Conservation (phyloP, 2,797 vertebrate species). For the Cuniculus paca region DNA sequence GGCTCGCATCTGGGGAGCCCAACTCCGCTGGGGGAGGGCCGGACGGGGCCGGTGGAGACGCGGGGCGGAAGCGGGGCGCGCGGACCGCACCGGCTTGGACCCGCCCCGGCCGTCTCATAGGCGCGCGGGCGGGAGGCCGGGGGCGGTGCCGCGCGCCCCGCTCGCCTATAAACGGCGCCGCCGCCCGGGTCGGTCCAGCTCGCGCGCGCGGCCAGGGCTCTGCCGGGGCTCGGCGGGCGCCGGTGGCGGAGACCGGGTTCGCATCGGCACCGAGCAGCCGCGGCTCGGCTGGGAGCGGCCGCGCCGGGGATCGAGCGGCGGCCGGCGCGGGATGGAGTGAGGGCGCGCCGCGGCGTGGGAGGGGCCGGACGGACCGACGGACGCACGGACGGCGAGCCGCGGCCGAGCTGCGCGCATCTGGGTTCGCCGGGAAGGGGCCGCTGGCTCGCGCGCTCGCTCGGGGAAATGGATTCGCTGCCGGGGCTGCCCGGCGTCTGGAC, state of each 20-base stretch:
- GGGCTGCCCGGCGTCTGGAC: constrained; percentile 77
- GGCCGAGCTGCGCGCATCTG: constrained; percentile 58
- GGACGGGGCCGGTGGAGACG: background rate
- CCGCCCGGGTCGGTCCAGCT: constrained; percentile 78
- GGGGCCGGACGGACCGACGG: background rate
- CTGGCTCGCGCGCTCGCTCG: constrained; percentile 43
- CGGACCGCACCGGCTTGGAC: constrained; percentile 39
- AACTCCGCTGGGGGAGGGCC: too few species aligned
- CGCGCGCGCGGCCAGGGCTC: background rate
- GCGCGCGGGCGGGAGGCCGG: constrained; percentile 84
- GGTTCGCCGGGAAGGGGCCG: constrained; percentile 69
- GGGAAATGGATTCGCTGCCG: constrained; percentile 86
- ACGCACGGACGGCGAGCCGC: background rate
- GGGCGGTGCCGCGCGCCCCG: constrained; percentile 85
- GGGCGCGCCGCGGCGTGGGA: constrained; percentile 38
- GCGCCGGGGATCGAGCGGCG: constrained; percentile 28
- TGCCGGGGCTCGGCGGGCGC: background rate
- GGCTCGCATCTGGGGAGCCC: too few species aligned
- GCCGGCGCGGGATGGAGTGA: constrained; percentile 86
- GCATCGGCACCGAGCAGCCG: constrained; percentile 4
- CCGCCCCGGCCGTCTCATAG: constrained; percentile 83
- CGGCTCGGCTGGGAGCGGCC: background rate
- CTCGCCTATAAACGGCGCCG: constrained; percentile 88
- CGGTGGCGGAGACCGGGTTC: background rate
- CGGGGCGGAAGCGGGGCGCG: too few species aligned